Evolutionary conservation across 2,113 vertebrate species (phyloP), one percentile per base, ranked within the genome.

Genomic region (Perca flavescens): DNA sequence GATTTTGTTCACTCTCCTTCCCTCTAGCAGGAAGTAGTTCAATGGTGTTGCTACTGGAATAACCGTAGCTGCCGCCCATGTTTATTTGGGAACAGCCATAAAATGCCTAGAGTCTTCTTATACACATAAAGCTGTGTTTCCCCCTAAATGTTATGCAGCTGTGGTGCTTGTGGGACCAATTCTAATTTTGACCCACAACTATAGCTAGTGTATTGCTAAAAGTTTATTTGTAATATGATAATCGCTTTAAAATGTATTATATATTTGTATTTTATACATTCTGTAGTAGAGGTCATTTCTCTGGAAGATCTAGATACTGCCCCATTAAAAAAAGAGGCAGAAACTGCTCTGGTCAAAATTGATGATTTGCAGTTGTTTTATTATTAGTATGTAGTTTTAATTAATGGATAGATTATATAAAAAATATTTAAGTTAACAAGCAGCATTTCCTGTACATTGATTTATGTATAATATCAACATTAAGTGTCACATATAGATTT

Each of bases 21-120:
- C 66, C 34, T 82, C 52, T 21, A 31, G 19, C 86, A 89, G 86
- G 88, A 92, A 88, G 65, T 76, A 25, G 60, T 63, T 85, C 54
- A 69, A 15, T 83, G 17, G 34, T 54, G 69, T 60, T 74, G 78
- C 53, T 81, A 3, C 74, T 72, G 52, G 40, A 70, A 78, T 77
- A 63, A 73, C 43, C 77, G 40, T 12, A 78, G 57, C 73, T 77
- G 15, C n/a, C 60, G 13, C n/a, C 56, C 76, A 54, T 86, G 65
- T 78, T 28, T 87, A 36, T 87, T 86, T 92, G 89, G 80, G 86
- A 83, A 49, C 19, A 47, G 65, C n/a, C 66, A 40, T 34, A 79
- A 84, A 88, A 90, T 86, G 36, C 64, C 76, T 58, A 12, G 31
- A 77, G 46, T 40, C 17, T 53, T 53, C 21, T 17, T 64, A 62